Base-by-base conservation (phyloP, 1,140 invertebrate species). In the Leptopilina boulardi region DNA sequence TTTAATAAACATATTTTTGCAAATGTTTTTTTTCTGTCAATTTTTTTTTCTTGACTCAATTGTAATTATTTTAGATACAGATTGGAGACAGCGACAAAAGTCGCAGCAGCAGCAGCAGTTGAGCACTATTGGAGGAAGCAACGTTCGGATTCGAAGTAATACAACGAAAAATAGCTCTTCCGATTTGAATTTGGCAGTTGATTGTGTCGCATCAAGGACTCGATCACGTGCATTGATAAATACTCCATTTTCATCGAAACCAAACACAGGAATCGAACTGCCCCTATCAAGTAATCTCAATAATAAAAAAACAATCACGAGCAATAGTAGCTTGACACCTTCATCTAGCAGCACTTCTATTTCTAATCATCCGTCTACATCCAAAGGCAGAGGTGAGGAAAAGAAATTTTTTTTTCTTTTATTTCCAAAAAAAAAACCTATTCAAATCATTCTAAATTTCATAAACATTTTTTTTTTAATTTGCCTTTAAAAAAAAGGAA, bases 121-220 rank as follows among this genome's bases (percentile, higher is more conserved):
- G 75, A 87, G 78, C 75, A 76, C 78, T n/a, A 85, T 80, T 81
- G 82, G 85, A 70, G 87, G 81, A 73, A 83, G 75, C 75, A 82
- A 23, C 15, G 59, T 30, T 6, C 23, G 23, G 59, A 66, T 66
- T 34, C 89, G 66, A 87, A 86, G 80, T 79, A 83, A 72, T 86
- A 87, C 51, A 86, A 82, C 74, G 82, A 47, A 82, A 72, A 21
- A 85, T 70, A 86, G 73, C 76, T 76, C 87, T 38, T 75, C 85
- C 21, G 88, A 90, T 26, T 87, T 87, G 44, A 87, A 88, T 79
- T 84, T 86, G 66, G 82, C 88, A 73, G 84, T 90, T 47, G 90
- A 91, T 78, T 91, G 90, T 70, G 88, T 91, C 15, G 90, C 90
- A n/a, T 89, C 88, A 23, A 85, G 89, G 26, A 91, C 90, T 26